Evolutionary conservation across 2,888 invertebrate species (phyloP).

Genomic region (Sycophila texana): DNA sequence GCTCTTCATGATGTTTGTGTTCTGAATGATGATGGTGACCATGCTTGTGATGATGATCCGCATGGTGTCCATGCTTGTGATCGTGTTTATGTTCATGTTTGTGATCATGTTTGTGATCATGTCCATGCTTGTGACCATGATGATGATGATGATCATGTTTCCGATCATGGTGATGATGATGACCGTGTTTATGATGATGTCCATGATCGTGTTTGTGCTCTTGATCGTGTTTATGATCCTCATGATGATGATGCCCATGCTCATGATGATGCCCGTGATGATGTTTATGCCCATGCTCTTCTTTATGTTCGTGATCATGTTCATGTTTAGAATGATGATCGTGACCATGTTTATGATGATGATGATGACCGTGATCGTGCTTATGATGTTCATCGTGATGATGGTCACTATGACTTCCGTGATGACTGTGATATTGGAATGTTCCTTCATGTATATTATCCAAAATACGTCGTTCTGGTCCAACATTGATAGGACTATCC

Average conservation of each 20-base stretch:
- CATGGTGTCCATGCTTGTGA: constrained; percentile 47
- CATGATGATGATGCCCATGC: constrained; percentile 46
- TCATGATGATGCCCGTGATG: constrained; percentile 43
- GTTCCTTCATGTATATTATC: constrained; percentile 32
- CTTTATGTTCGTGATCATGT: constrained; percentile 37
- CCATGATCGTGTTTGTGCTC: constrained; percentile 44
- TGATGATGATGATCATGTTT: constrained; percentile 48
- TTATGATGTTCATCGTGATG: constrained; percentile 37
- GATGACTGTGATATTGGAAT: constrained; percentile 29
- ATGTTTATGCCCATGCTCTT: constrained; percentile 45
- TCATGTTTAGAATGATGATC: constrained; percentile 39
- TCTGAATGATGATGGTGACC: constrained; percentile 52
- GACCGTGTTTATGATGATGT: constrained; percentile 48
- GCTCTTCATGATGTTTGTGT: constrained; percentile 54
- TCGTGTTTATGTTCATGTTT: constrained; percentile 44
- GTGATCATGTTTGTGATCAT: constrained; percentile 52
- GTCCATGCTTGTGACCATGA: constrained; percentile 33
- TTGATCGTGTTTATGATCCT: constrained; percentile 41
- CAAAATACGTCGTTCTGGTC: constrained; percentile 12
- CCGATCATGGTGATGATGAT: constrained; percentile 46
- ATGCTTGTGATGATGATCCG: constrained; percentile 50
- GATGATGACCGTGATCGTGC: constrained; percentile 44
- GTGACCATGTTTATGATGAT: constrained; percentile 39
- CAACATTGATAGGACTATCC: background rate
- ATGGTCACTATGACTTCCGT: constrained; percentile 30